Evolutionary conservation across 2,888 invertebrate genomes (phyloP), one percentile per base, ranked within the genome.

Genomic region (Aporophyla lueneburgensis): DNA sequence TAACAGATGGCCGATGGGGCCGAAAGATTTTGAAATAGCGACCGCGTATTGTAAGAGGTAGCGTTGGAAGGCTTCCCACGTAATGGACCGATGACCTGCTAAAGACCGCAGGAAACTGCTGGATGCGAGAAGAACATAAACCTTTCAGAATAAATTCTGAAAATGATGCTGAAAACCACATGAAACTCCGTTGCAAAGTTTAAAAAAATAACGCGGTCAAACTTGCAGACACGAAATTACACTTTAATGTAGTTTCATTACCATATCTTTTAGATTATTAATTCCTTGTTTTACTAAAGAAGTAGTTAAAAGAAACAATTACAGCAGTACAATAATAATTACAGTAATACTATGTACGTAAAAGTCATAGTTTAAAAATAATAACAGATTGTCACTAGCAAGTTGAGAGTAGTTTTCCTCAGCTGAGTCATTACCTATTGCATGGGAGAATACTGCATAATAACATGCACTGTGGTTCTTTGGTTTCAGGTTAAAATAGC

Each of bases 401-500:
- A 43, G 61, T 74, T 63, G 19, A 73, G 19, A 73, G 70, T 71
- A 61, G 61, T 80, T 84, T 83, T 84, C 84, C 80, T 80, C 12
- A 63, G 67, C 19, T 74, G 68, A 83, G 40, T 83, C 80, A 83
- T 76, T 72, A 40, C 1, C 21, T 66, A 16, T 72, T 72, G 72
- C 67, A 80, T 80, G 84, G 63, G 76, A 84, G 61, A 51, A 76
- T 68, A 72, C 53, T 67, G 49, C 66, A 67, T 71, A 61, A 75
- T 69, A 51, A 67, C 43, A 72, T 76, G 76, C 72, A 80, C 73
- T 76, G 80, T 68, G 68, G 12, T 16, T 71, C 63, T 70, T 63
- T 14, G 19, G 56, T 63, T 66, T 62, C 51, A 62, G 58, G 40
- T 71, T 80, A 3, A 61, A 78, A 71, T 71, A 53, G 27, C 33